Evolutionary conservation across 2,113 vertebrate genomes (phyloP).

Genomic region (Garra rufa): DNA sequence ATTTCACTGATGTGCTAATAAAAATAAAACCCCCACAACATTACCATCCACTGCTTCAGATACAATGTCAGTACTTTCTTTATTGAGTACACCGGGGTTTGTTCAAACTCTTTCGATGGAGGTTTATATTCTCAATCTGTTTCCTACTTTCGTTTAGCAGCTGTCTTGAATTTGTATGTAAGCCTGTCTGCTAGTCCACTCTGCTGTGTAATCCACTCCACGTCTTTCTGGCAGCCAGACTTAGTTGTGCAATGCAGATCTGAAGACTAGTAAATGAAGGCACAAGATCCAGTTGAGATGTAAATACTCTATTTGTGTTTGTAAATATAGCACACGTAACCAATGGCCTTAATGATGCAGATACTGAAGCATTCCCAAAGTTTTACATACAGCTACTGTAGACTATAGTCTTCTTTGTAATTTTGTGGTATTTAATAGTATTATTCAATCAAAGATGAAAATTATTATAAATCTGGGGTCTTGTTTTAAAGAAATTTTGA

Average conservation of each 20-base stretch:
- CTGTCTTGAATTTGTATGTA: conserved; percentile 19
- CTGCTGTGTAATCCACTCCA: conserved; percentile 30
- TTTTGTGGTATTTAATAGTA: conserved; percentile 43
- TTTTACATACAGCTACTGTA: conserved; percentile 42
- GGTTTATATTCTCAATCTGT: background rate
- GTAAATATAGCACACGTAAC: conserved; percentile 70
- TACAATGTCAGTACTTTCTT: background rate
- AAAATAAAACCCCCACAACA: background rate
- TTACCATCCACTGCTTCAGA: background rate
- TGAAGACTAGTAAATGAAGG: conserved; percentile 27
- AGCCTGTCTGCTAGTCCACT: conserved; percentile 14
- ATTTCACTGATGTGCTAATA: background rate
- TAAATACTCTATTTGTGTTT: conserved; percentile 44
- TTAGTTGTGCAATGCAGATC: background rate
- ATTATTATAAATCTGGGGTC: background rate
- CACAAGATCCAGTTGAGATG: conserved; percentile 14
- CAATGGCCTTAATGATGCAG: conserved; percentile 78
- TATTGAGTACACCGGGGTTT: conserved; percentile 4
- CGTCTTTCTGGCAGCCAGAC: conserved; percentile 10
- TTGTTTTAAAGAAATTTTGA: background rate
- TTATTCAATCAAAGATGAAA: conserved; percentile 38
- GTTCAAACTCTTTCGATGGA: background rate
- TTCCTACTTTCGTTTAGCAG: conserved; percentile 4
- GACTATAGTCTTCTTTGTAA: conserved; percentile 46
- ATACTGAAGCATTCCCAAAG: conserved; percentile 69